These are phyloP conservation scores for Cheilosia grossa DNA, from an alignment of 2,888 invertebrate genomes.

Conservation along the genomic window DNA sequence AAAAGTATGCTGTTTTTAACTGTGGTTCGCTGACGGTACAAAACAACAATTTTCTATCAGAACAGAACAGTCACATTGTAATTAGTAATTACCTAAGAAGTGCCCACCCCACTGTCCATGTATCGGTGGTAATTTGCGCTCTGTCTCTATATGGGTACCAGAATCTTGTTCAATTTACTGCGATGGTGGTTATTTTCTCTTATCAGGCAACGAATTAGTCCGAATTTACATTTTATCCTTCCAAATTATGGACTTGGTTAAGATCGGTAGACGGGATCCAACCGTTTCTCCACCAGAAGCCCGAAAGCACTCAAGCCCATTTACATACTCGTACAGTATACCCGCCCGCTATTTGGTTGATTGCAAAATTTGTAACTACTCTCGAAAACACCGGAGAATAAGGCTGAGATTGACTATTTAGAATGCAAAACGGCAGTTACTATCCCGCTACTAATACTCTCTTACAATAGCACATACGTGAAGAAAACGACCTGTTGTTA, in stretches of 20 bases:
- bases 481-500: conserved; percentile 67
- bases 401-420: conserved; percentile 68
- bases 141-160: conserved; percentile 14
- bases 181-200: conserved; percentile 46
- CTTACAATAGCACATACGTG: conserved; percentile 14
- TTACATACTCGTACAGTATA: not conserved
- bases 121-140: conserved; percentile 6
- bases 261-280: conserved; percentile 27
- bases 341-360: conserved; percentile 32
- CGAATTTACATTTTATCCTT: conserved; percentile 67
- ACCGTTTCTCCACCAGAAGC: not conserved
- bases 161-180: conserved; percentile 43
- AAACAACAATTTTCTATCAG: too few relatives aligned
- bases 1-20: too few relatives aligned
- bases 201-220: conserved; percentile 65
- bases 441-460: conserved; percentile 9
- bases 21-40: too few relatives aligned
- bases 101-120: conserved; percentile 18
- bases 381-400: conserved; percentile 7
- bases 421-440: conserved; percentile 63
- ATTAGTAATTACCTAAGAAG: not conserved
- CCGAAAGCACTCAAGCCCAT: conserved; percentile 10
- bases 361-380: conserved; percentile 52
- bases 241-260: conserved; percentile 58
- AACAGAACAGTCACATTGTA: not conserved